These are phyloP conservation scores for Ricordea florida DNA, from an alignment of 92 coral and sea anemone species.

Conservation along the genomic window DNA sequence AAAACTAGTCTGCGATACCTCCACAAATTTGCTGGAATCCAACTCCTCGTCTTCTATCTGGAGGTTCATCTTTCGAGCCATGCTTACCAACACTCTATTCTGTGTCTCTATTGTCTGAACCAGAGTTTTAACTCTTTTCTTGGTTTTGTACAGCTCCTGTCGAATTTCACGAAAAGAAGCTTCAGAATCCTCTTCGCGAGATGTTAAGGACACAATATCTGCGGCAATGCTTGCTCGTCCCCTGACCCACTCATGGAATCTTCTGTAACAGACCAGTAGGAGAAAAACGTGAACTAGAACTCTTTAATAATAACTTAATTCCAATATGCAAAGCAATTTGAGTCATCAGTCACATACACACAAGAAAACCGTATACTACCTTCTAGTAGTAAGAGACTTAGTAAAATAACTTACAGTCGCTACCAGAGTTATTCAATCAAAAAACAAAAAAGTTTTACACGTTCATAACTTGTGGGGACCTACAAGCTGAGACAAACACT, in stretches of 20 bases:
- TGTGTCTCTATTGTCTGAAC: constrained; percentile 62
- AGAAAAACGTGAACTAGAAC: neutral
- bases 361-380: too few species aligned
- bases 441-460: too few species aligned
- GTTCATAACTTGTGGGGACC: too few species aligned
- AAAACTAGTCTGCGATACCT: neutral
- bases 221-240: constrained; percentile 10
- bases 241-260: constrained; percentile 1
- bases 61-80: constrained; percentile 69
- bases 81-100: constrained; percentile 48
- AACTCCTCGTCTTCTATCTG: constrained; percentile 7
- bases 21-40: constrained; percentile 1
- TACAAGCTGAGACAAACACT: too few species aligned
- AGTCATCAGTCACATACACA: too few species aligned
- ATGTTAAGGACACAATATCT: neutral
- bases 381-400: too few species aligned
- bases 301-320: neutral
- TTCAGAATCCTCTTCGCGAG: constrained; percentile 5
- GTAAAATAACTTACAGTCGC: too few species aligned
- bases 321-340: too few species aligned
- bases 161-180: constrained; percentile 25
- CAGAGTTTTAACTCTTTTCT: constrained; percentile 71
- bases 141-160: constrained; percentile 69
- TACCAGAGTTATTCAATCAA: too few species aligned
- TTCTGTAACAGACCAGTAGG: neutral